These are phyloP conservation scores for Drosophila mayri DNA, from an alignment of 1,140 invertebrate genomes.

Conservation along the genomic window DNA sequence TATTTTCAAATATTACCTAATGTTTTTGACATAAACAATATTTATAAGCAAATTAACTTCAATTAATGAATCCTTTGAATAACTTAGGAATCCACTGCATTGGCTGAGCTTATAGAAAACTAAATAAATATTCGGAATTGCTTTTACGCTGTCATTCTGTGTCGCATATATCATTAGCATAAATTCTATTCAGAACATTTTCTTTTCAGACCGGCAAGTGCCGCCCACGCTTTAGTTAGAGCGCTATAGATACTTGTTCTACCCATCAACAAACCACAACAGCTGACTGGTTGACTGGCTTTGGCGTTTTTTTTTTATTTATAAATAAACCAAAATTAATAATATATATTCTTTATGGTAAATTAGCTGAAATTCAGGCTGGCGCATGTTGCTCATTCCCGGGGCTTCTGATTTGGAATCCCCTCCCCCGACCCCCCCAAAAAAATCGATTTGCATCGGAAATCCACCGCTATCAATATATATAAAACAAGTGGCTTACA, in stretches of 20 bases:
- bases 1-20: background rate
- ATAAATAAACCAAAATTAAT: conserved; percentile 64
- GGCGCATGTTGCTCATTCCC: conserved; percentile 22
- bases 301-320: conserved; percentile 39
- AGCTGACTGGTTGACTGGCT: conserved; percentile 66
- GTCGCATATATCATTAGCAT: conserved; percentile 48
- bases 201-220: conserved; percentile 40
- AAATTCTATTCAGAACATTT: conserved; percentile 29
- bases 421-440: background rate
- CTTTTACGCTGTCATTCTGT: conserved; percentile 35
- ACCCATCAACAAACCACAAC: conserved; percentile 61
- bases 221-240: conserved; percentile 48
- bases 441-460: conserved; percentile 36
- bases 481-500: conserved; percentile 35
- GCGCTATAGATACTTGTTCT: conserved; percentile 36
- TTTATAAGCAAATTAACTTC: background rate
- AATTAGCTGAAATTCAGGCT: conserved; percentile 50
- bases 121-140: conserved; percentile 7
- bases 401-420: background rate
- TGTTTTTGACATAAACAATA: background rate
- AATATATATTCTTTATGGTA: conserved; percentile 57
- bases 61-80: background rate
- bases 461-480: conserved; percentile 52
- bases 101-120: background rate
- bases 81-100: background rate